These are phyloP conservation scores for Monochamus alternatus DNA, from an alignment of 2,888 invertebrate genomes.

Conservation along the genomic window DNA sequence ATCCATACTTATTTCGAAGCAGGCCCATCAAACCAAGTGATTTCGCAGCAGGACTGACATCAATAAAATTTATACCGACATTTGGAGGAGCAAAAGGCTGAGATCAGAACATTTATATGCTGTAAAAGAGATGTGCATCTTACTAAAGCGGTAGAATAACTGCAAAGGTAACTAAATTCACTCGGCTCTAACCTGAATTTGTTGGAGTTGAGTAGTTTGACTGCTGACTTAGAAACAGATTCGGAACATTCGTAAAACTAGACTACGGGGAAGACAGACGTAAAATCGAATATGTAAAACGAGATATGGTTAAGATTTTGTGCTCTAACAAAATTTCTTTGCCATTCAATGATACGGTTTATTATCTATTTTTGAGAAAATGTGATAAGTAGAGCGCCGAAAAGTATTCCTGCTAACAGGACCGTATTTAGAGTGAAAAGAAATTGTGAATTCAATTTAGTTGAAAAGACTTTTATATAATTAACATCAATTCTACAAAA, in stretches of 20 bases:
- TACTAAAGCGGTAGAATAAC: slow-evolving; percentile 34
- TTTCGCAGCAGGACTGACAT: background rate
- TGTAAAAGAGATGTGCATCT: slow-evolving; percentile 49
- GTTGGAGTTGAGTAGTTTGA: slow-evolving; percentile 2
- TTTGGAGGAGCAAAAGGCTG: slow-evolving; percentile 38
- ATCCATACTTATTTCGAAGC: too few relatives aligned
- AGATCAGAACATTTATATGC: slow-evolving; percentile 45
- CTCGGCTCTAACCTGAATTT: background rate
- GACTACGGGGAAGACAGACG: background rate
- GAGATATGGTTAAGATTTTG: too few relatives aligned
- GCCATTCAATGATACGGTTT: too few relatives aligned
- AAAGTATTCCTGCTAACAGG: too few relatives aligned
- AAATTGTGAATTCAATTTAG: too few relatives aligned
- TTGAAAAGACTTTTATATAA: too few relatives aligned
- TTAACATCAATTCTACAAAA: too few relatives aligned
- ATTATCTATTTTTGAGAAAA: too few relatives aligned
- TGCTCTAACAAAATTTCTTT: too few relatives aligned
- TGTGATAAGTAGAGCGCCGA: too few relatives aligned
- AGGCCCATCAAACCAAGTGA: too few relatives aligned
- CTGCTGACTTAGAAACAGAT: background rate
- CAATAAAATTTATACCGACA: slow-evolving; percentile 44
- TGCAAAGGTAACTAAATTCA: background rate
- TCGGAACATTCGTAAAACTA: background rate
- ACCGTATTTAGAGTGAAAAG: too few relatives aligned
- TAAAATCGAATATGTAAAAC: background rate